Evolutionary conservation across 2,113 vertebrate genomes (phyloP), one percentile per base, ranked within the genome.

Genomic region (Tragelaphus scriptus): DNA sequence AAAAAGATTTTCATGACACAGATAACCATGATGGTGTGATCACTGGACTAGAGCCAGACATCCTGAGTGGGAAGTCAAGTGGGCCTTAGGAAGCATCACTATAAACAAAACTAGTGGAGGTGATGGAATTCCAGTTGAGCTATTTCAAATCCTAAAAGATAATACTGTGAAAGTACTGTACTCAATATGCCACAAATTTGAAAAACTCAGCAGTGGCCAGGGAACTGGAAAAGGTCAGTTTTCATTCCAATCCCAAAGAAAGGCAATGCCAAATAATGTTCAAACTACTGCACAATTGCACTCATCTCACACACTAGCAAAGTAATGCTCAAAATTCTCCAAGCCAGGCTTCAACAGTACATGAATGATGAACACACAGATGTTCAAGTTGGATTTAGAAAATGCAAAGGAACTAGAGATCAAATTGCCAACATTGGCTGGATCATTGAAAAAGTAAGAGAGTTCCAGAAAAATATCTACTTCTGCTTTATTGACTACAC

Each of bases 391-490:
- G 32, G 63, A 68, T 68, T n/a, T n/a, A n/a, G 32, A 68, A 65
- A 68, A n/a, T n/a, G 63, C 63, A 68, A n/a, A n/a, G 16, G 1
- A 68, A n/a, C 17, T 8, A 68, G 63, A 68, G 32, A n/a, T 68
- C 16, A 68, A 68, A 68, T 68, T 68, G 16, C 63, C 32, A n/a
- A n/a, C 32, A 68, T n/a, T 8, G 4, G 16, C 8, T n/a, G 63
- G 32, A 68, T 5, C 32, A 19, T 5, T 0, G 16, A 19, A 68
- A 68, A 68, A 19, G 1, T 4, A n/a, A 19, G 16, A 15, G 6
- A n/a, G 7, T 68, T 68, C 63, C 32, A 68, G 63, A n/a, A 68
- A 68, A n/a, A 68, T n/a, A 68, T 68, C 63, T 19, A 68, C 2
- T 68, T 15, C 32, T 68, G 32, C 32, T n/a, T 68, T 68, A 9